Base-by-base conservation (phyloP, 2,113 vertebrate genomes). In the Meles meles region DNA sequence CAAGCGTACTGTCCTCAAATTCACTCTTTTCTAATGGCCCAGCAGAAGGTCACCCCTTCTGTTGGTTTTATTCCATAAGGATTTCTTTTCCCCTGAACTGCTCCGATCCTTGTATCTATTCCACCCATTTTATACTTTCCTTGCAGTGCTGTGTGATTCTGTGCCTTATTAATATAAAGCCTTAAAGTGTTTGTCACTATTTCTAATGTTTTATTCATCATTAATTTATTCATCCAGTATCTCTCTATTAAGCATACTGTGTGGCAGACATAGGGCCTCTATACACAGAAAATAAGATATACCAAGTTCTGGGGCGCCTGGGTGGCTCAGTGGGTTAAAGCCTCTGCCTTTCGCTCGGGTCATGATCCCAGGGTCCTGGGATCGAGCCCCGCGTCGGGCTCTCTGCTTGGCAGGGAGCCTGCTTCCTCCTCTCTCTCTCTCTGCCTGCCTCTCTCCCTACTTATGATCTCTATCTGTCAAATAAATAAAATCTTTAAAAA, bases 121-220 rank as follows among this genome's bases (percentile, higher is more conserved):
- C 29, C 2, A 11, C 5, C 4, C 14, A 7, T 61, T 42, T 67
- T 80, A 59, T n/a, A 21, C 23, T 42, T 89, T 76, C 49, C 23
- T 88, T 52, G 67, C 0, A 23, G 37, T 42, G 21, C 5, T 59
- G 6, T 44, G 6, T 10, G 47, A 61, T 88, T 39, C 8, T n/a
- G 5, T 37, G 86, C 8, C 13, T 81, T 85, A 88, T 72, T 52
- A 88, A 1, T 57, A 12, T 61, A 47, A 39, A 42, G 31, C 67
- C 13, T 42, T 15, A 47, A 49, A 2, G 2, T 27, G 25, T 90
- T 91, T 93, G 27, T n/a, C 47, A 17, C 29, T 85, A 10, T 63
- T 93, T 47, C 27, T 67, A 20, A 27, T 57, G 23, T 55, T 71
- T 90, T 82, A 72, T 87, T 84, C 31, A 76, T 77, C 44, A 49